phyloP scores from a whole-genome alignment of 35 echinoderm and acorn worm species.

The Stichopus chloronotus region DNA sequence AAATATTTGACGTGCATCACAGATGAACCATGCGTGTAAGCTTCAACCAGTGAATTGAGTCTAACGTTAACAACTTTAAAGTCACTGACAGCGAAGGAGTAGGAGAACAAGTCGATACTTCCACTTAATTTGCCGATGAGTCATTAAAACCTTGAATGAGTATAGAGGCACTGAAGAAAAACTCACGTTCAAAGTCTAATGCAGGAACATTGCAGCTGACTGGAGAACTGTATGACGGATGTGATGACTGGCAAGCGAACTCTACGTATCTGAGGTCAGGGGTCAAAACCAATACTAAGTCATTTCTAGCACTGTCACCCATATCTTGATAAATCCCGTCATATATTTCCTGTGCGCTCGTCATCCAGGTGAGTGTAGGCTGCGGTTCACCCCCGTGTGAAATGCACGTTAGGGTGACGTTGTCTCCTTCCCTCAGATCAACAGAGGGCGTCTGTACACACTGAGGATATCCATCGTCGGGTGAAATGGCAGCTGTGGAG shows the following conservation, averaged over 20 bases:
- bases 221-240: slow-evolving; percentile 78
- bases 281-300: slow-evolving; percentile 56
- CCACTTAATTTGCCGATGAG: too few species aligned
- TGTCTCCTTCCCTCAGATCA: slow-evolving; percentile 70
- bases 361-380: slow-evolving; percentile 74
- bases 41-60: too few species aligned
- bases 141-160: too few species aligned
- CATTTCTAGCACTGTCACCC: slow-evolving; percentile 51
- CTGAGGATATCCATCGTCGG: slow-evolving; percentile 56
- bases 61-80: too few species aligned
- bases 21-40: too few species aligned
- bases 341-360: slow-evolving; percentile 48
- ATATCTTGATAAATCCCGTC: slow-evolving; percentile 54
- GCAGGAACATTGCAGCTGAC: slow-evolving; percentile 64
- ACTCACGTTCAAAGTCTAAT: slow-evolving; percentile 85
- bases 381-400: slow-evolving; percentile 84
- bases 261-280: slow-evolving; percentile 68
- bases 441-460: slow-evolving; percentile 65
- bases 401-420: slow-evolving; percentile 71
- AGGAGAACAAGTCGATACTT: too few species aligned
- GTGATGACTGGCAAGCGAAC: slow-evolving; percentile 73
- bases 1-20: too few species aligned
- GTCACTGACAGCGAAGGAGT: too few species aligned
- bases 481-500: slow-evolving; percentile 73
- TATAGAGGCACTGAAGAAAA: too few species aligned